Base-by-base conservation (phyloP, 2,797 vertebrate species). In the Sitta carolinensis region DNA sequence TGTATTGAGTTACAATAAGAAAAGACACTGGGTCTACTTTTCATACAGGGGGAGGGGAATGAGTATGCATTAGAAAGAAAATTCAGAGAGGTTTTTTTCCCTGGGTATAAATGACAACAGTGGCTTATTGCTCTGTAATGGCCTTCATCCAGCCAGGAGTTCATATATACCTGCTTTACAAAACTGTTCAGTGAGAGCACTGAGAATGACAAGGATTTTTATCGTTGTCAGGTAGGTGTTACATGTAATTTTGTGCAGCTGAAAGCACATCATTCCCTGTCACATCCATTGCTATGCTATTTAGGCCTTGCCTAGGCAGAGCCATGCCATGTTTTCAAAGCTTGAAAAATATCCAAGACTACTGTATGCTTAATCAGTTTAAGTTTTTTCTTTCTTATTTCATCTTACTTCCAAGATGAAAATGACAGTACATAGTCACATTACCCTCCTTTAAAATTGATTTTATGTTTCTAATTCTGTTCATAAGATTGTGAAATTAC, bases 361-460 rank as follows among this genome's bases (percentile, higher is more conserved):
- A 94, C 91, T 94, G 88, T 96, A 95, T 95, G 92, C 90, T 95
- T 94, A 87, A 83, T 7, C 30, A 77, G 36, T 50, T 87, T 9
- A 76, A n/a, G 3, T 8, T 84, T 82, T 92, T 91, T 61, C 21
- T 85, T 79, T 74, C 21, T 48, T 88, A 54, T n/a, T 84, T 92
- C 70, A 79, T 72, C 74, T 72, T 48, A 59, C 6, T 75, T 82
- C n/a, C 38, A 79, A 86, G 16, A 34, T 84, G 38, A 64, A 78
- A 77, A 51, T 72, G 64, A 32, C n/a, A 40, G 5, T 84, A 61
- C 16, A 19, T 76, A 85, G 73, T 92, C 78, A 78, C 43, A 55
- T 86, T 79, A 48, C 17, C 16, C 23, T 93, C 62, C 93, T 72
- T 90, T 84, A 29, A 77, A 73, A n/a, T 36, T 45, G 17, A 67